Conservation (phyloP, 2,888 invertebrate genomes). For the Habrosyne pyritoides region DNA sequence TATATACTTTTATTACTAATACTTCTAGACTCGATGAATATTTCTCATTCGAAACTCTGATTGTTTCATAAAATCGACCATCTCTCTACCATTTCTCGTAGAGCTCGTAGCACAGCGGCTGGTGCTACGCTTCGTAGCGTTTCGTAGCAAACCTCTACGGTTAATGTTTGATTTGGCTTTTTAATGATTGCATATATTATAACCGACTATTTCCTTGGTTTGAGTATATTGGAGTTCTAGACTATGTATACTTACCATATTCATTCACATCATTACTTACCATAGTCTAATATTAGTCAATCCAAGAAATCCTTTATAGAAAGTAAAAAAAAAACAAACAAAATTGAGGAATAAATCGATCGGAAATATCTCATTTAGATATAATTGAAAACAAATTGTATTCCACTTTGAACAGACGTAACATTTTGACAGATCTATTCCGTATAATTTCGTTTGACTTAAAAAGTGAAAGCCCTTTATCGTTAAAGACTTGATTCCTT, state of each 20-base stretch:
- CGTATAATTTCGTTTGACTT: background rate
- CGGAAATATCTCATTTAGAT: background rate
- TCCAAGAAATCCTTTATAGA: too few relatives aligned
- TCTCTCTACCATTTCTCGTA: background rate
- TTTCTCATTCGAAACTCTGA: background rate
- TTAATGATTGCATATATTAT: too few relatives aligned
- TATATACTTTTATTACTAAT: too few relatives aligned
- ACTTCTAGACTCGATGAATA: background rate
- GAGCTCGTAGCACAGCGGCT: background rate
- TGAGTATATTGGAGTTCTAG: too few relatives aligned
- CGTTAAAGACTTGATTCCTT: background rate
- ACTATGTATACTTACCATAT: too few relatives aligned
- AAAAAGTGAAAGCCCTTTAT: background rate
- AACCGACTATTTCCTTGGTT: too few relatives aligned
- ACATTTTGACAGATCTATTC: background rate
- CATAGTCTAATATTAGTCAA: too few relatives aligned
- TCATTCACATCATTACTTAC: too few relatives aligned
- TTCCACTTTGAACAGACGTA: background rate
- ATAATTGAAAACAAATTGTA: background rate
- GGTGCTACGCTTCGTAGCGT: background rate
- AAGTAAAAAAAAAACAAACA: too few relatives aligned
- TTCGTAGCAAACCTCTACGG: background rate
- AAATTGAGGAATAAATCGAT: too few relatives aligned
- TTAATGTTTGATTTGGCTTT: too few relatives aligned
- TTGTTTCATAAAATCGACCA: background rate